Conservation (phyloP, 2,113 vertebrate species). For the Arothron firmamentum region DNA sequence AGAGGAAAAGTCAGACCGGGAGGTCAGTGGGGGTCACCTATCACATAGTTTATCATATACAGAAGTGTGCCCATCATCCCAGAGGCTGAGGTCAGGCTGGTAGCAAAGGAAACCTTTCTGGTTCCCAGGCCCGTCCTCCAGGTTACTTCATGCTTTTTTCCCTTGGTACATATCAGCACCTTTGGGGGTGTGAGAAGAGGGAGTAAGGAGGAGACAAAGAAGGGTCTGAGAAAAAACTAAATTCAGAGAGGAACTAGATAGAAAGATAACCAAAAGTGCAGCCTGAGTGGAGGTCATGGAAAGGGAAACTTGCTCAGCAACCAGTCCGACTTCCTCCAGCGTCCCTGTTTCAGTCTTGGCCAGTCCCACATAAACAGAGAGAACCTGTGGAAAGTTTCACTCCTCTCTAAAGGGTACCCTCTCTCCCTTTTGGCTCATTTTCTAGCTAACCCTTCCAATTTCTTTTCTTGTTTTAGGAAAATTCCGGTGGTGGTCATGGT, state of each 20-base stretch:
- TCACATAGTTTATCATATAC: constrained; percentile 71
- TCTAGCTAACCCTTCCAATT: constrained; percentile 57
- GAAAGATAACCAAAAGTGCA: background rate
- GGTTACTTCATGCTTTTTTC: constrained; percentile 45
- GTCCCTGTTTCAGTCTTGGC: constrained; percentile 48
- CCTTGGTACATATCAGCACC: constrained; percentile 46
- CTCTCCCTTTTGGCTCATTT: constrained; percentile 62
- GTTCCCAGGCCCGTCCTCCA: constrained; percentile 42
- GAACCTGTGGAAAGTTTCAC: constrained; percentile 69
- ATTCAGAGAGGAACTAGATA: background rate
- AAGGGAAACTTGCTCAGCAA: constrained; percentile 35
- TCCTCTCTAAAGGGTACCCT: constrained; percentile 69
- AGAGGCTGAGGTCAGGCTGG: constrained; percentile 31
- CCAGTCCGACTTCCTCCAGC: constrained; percentile 49
- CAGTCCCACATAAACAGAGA: constrained; percentile 66
- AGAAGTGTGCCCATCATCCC: constrained; percentile 55
- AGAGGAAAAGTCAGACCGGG: constrained; percentile 33
- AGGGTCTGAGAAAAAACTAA: constrained; percentile 7
- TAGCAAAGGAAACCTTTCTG: constrained; percentile 47
- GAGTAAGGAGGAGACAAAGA: constrained; percentile 7
- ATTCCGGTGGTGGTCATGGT: constrained; percentile 55
- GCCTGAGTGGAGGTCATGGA: constrained; percentile 19
- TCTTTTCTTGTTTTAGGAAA: constrained; percentile 74
- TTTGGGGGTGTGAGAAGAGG: constrained; percentile 43
- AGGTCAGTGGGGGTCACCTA: constrained; percentile 45